A percentile compares a stretch with the other conserved stretches of the same genome.
These are phyloP conservation scores for Manduca sexta DNA, from an alignment of 1,140 invertebrate genomes.

Conservation along the genomic window DNA sequence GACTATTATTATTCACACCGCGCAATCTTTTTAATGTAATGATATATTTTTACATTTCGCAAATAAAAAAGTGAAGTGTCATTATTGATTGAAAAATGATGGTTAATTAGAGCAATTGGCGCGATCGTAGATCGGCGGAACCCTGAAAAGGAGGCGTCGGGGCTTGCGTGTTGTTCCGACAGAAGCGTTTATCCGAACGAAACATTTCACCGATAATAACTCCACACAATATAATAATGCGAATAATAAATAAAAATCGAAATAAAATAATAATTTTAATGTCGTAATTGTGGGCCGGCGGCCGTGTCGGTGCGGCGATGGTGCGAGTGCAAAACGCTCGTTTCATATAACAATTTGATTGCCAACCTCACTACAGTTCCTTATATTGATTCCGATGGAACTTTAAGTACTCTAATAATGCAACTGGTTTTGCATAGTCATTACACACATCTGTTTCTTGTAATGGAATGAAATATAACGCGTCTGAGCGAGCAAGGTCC, in stretches of 20 bases:
- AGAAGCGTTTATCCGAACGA: conserved; percentile 68
- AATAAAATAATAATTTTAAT: conserved; percentile 74
- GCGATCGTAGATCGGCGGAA: conserved; percentile 19
- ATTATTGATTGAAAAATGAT: background rate
- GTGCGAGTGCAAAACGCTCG: conserved; percentile 34
- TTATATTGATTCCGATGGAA: conserved; percentile 55
- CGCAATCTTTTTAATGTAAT: too few relatives aligned
- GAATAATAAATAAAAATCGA: conserved; percentile 73
- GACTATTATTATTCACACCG: too few relatives aligned
- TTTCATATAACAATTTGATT: conserved; percentile 47
- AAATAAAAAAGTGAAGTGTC: conserved; percentile 8
- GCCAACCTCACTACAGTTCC: conserved; percentile 25
- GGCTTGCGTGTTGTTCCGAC: conserved; percentile 55
- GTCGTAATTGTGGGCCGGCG: conserved; percentile 66
- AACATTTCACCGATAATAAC: conserved; percentile 73
- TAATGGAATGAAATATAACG: conserved; percentile 15
- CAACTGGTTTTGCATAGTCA: conserved; percentile 34
- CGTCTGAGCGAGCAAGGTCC: background rate
- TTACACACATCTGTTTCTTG: conserved; percentile 9
- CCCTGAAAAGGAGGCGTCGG: conserved; percentile 32
- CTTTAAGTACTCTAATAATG: conserved; percentile 29
- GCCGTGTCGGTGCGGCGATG: conserved; percentile 22
- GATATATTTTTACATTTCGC: too few relatives aligned
- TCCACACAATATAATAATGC: conserved; percentile 73
- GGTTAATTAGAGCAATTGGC: background rate